Evolutionary conservation across 2,888 invertebrate genomes (phyloP), one percentile per base, ranked within the genome.

Genomic region (Eledone cirrhosa): DNA sequence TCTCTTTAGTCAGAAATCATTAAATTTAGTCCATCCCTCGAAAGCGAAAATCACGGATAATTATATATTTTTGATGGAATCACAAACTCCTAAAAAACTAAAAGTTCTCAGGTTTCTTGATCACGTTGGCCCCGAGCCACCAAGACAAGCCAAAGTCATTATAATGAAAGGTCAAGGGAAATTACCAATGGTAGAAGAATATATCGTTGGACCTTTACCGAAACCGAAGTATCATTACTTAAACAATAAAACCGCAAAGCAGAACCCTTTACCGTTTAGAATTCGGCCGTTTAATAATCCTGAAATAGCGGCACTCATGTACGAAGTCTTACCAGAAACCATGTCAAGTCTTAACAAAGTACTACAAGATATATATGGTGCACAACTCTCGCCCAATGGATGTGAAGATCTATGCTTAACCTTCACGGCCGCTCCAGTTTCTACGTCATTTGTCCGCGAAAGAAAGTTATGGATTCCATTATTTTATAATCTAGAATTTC

Each of bases 391-490:
- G 5, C 83, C 83, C 0, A 79, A 81, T 7, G 78, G 84, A 14
- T 87, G 87, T 77, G 83, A 81, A 1, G 79, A 84, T 2, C 82
- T 83, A 24, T 88, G 88, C 77, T 81, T 88, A n/a, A 83, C 82
- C 31, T 85, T 87, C 75, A 83, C 85, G 19, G 85, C 87, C 83
- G 86, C 87, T 0, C 88, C 88, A 3, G 81, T 88, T 19, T 83
- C 87, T 14, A 86, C 87, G 77, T 83, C 84, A 0, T 87, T 85
- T 74, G 81, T 87, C 41, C 83, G 83, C 11, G 79, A 81, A 24
- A 80, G 88, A n/a, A 86, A 86, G 67, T 81, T 85, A 0, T 88
- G 88, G 88, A 86, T 88, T 78, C 86, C 87, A 85, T 84, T 88
- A 48, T 83, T 85, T 27, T 86, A 87, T 77, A 84, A 87, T 74